These are phyloP conservation scores for Macaca nemestrina DNA, from an alignment of 2,113 vertebrate genomes.

Conservation along the genomic window DNA sequence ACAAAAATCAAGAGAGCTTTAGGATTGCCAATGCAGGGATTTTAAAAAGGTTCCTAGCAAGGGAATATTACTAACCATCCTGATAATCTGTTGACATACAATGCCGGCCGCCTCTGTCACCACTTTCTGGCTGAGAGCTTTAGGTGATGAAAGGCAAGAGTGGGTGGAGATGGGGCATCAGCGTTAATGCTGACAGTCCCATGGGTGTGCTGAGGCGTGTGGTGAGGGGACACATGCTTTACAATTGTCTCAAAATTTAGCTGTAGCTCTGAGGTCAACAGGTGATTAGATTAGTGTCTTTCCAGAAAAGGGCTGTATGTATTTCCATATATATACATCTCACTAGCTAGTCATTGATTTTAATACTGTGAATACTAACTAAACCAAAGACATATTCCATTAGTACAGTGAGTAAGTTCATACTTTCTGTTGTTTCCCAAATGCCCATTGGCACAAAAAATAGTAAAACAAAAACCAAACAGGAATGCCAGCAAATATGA, in stretches of 20 bases:
- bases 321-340: background rate
- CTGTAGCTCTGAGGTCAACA: background rate
- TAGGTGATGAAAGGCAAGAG: slow-evolving; percentile 70
- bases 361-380: slow-evolving; percentile 38
- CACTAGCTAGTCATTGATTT: slow-evolving; percentile 43
- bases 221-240: background rate
- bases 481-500: background rate
- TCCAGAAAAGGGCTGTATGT: background rate
- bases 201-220: background rate
- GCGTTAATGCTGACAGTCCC: background rate
- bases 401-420: background rate
- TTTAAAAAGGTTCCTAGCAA: slow-evolving; percentile 77
- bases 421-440: background rate
- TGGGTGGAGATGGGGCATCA: background rate
- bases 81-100: slow-evolving; percentile 79
- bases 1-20: slow-evolving; percentile 79
- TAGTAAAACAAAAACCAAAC: background rate
- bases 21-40: slow-evolving; percentile 73
- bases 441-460: background rate
- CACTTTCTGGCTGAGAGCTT: slow-evolving; percentile 72
- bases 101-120: slow-evolving; percentile 50
- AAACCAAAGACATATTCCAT: background rate
- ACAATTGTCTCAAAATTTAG: background rate
- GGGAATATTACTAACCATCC: slow-evolving; percentile 75
- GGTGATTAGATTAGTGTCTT: background rate